Conservation (phyloP, 2,888 invertebrate species). For the Ligdia adustata region DNA sequence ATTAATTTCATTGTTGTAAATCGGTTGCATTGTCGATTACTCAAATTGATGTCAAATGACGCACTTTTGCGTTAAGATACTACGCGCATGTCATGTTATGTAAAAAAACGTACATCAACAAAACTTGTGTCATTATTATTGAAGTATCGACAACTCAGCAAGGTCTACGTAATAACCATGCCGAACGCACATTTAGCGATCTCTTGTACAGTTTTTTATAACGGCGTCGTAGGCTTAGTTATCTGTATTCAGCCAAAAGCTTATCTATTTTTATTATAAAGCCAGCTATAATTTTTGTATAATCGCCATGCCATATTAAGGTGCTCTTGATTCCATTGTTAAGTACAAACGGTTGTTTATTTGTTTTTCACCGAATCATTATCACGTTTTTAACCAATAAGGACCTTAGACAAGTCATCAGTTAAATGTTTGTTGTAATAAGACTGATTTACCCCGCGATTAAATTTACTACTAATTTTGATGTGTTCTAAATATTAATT, state of each 20-base stretch:
- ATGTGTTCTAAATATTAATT: conserved; percentile 33
- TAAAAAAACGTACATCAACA: no score
- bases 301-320: conserved; percentile 50
- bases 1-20: conserved; percentile 31
- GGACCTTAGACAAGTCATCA: conserved; percentile 34
- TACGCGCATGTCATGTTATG: no score
- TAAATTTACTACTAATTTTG: conserved; percentile 40
- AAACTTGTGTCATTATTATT: no score
- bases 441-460: conserved; percentile 64
- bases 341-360: conserved; percentile 57
- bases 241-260: conserved; percentile 41
- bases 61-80: no score
- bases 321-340: conserved; percentile 68
- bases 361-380: conserved; percentile 36
- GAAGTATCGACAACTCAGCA: no score
- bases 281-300: conserved; percentile 29
- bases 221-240: conserved; percentile 43
- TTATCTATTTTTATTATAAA: conserved; percentile 31
- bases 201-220: conserved; percentile 53
- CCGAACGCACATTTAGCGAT: conserved; percentile 62
- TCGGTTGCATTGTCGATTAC: no score
- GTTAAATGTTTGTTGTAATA: conserved; percentile 51
- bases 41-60: no score
- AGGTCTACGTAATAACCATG: no score
- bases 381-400: conserved; percentile 27